These are phyloP conservation scores for Mesitornis unicolor DNA, from an alignment of 2,113 vertebrate genomes.

Conservation along the genomic window DNA sequence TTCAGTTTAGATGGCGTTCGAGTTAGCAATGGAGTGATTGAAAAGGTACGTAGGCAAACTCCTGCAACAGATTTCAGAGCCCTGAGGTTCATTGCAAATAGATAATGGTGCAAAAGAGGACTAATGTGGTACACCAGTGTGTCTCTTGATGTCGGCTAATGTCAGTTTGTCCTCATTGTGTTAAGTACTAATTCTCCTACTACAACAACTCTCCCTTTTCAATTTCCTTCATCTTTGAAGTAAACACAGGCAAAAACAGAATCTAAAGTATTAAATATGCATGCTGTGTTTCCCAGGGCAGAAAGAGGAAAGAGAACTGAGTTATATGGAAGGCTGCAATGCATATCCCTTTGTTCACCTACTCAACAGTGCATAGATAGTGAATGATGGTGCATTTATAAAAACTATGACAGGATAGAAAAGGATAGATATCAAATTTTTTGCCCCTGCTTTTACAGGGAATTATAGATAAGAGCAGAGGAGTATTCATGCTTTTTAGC, in stretches of 20 bases:
- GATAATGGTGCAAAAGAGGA: background rate
- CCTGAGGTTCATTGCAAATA: background rate
- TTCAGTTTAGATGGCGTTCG: background rate
- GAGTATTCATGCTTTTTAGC: background rate
- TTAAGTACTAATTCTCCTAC: background rate
- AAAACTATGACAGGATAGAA: background rate
- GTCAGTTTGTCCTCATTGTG: background rate
- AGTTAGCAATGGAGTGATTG: background rate
- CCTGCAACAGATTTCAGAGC: background rate
- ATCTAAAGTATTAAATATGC: background rate
- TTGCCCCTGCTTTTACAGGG: background rate
- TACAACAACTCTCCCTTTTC: background rate
- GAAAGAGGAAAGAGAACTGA: background rate
- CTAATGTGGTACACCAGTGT: fast-evolving
- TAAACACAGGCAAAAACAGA: background rate
- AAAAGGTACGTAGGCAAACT: background rate
- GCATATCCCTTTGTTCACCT: background rate
- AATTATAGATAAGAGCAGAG: background rate
- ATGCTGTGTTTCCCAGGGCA: background rate
- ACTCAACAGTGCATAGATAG: background rate
- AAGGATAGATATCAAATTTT: background rate
- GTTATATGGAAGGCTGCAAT: background rate
- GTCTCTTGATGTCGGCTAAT: background rate
- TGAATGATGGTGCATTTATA: background rate
- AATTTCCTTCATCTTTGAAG: background rate